Base-by-base conservation (phyloP, 2,113 vertebrate species). In the Notarius quadriscutis region DNA sequence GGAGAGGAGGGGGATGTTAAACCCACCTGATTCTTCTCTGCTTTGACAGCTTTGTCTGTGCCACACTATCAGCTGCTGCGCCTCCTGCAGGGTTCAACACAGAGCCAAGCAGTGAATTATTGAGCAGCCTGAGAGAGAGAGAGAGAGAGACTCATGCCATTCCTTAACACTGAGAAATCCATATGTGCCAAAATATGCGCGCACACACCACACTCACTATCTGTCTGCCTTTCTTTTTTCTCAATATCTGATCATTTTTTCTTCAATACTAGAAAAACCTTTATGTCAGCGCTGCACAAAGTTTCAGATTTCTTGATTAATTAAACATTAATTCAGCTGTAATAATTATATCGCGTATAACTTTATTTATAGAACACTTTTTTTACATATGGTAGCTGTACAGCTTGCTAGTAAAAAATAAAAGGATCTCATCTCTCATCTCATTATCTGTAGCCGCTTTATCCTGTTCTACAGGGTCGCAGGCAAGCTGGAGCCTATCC, bases 31-130 rank as follows among this genome's bases (percentile, higher is more conserved):
- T 88, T 88, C 84, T 88, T 69, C 87, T 88, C 81, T 86, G 85
- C 82, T 89, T 86, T 91, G 91, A 91, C 91, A 91, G 91, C 91
- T 90, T 90, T 91, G 89, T 90, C 91, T 88, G 89, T 78, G 67
- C 86, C 62, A 87, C 88, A 81, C 90, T 89, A 84, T 89, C 86
- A 91, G 88, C 85, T 87, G 60, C 83, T 81, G 57, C 67, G 60
- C 85, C 89, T 84, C 89, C 86, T 17, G 77, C 89, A 86, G 87
- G 85, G 84, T 79, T 77, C 63, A 75, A 85, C 88, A 71, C 81
- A 88, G 84, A 88, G 87, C 88, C 48, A 74, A 58, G 60, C 63
- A 86, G 88, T 90, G 85, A 90, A 91, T 91, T 90, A 91, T 89
- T 89, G 88, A 91, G 86, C 88, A 90, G 90, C 25, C 74, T 83